These are phyloP conservation scores for Philereme transversata DNA, from an alignment of 2,888 invertebrate species.

Conservation along the genomic window DNA sequence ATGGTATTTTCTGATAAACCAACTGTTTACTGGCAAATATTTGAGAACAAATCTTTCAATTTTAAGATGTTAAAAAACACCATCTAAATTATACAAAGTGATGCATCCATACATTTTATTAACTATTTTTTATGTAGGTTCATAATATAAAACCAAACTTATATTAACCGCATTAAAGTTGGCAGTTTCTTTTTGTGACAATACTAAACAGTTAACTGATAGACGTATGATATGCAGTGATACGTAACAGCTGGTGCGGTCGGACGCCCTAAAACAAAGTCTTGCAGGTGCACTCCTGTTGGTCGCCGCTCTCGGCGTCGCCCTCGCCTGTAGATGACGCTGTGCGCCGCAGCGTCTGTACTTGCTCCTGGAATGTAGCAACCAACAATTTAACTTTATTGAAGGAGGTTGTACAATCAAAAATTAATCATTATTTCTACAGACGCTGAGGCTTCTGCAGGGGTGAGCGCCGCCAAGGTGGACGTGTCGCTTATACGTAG, in stretches of 20 bases:
- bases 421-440: too few species aligned
- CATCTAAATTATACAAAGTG: background rate
- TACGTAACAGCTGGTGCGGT: background rate
- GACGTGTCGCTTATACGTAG: too few species aligned
- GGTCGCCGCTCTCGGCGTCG: constrained; percentile 54
- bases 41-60: background rate
- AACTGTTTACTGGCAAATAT: background rate
- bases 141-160: too few species aligned
- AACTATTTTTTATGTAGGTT: too few species aligned
- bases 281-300: constrained; percentile 68
- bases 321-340: constrained; percentile 64
- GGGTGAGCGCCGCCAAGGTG: too few species aligned
- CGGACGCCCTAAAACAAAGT: constrained; percentile 56
- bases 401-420: too few species aligned
- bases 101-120: background rate
- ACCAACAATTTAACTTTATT: background rate
- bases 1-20: background rate
- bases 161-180: too few species aligned
- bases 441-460: too few species aligned
- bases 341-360: constrained; percentile 83
- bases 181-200: too few species aligned
- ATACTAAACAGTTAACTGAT: too few species aligned
- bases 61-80: background rate
- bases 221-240: too few species aligned
- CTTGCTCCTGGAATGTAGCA: constrained; percentile 73